Percentiles rank a stretch among this genome's conserved stretches.
Conservation (phyloP, 2,113 vertebrate genomes). For the Pantherophis guttatus region DNA sequence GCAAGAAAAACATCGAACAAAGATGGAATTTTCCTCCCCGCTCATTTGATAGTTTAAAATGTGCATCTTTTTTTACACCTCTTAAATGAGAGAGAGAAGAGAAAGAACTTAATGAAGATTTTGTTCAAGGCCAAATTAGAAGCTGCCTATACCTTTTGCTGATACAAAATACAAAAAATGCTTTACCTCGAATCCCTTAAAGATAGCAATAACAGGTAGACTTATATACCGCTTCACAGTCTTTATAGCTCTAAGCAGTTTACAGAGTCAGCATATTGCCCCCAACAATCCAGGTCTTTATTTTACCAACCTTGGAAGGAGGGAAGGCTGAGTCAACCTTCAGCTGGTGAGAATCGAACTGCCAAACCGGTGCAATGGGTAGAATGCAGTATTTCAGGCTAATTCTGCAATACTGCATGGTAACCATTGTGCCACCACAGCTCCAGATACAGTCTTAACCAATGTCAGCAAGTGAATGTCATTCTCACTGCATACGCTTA, state of each 20-base stretch:
- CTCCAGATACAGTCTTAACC: neutral
- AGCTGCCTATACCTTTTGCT: neutral
- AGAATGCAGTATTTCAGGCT: neutral
- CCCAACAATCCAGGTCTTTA: neutral
- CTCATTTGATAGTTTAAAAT: conserved; percentile 23
- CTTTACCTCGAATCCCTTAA: neutral
- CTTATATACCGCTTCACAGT: neutral
- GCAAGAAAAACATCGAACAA: conserved; percentile 18
- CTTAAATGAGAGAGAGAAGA: conserved; percentile 6
- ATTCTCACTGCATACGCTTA: neutral
- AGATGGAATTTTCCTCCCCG: conserved; percentile 5
- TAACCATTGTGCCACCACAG: neutral
- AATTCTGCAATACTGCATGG: neutral
- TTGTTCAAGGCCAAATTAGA: conserved; percentile 6
- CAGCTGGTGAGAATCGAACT: neutral
- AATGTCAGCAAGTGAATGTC: neutral
- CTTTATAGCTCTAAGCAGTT: neutral
- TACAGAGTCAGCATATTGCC: neutral
- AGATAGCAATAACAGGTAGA: neutral
- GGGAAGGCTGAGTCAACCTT: neutral
- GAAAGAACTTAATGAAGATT: conserved; percentile 18
- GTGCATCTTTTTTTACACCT: conserved; percentile 14
- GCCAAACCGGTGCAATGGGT: neutral
- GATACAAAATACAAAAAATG: neutral
- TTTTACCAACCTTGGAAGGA: neutral